Evolutionary conservation across 2,113 vertebrate species (phyloP), one percentile per base, ranked within the genome.

Genomic region (Zapus hudsonius): DNA sequence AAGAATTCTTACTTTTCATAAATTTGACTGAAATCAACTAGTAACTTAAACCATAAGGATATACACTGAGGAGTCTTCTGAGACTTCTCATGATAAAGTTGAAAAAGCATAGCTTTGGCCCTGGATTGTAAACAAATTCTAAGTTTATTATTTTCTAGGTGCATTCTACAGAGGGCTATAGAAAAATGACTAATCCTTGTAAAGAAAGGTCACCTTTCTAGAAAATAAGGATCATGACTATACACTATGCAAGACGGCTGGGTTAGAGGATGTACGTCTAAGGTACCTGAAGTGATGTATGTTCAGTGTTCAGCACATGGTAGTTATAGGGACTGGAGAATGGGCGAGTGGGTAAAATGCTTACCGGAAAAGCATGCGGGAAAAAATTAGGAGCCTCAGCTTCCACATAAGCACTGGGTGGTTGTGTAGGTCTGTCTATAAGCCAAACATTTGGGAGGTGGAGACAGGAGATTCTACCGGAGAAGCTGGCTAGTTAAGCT

Each of bases 141-240:
- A 33, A 64, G 33, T 36, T 73, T 13, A 25, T 23, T 4, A 42
- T n/a, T 79, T 66, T 75, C 20, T 84, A 79, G 25, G 52, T 70
- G 13, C 59, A 72, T 36, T 59, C 20, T 2, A n/a, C 40, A 75
- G 22, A 10, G 55, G 17, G 73, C 36, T 27, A 79, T 92, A 36
- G 38, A 52, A 17, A 92, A 83, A 64, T 42, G 29, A 59, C 40
- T 94, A n/a, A 40, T 29, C 20, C 20, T 67, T 79, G 2, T 33
- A 55, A 84, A 81, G 13, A 52, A 44, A 90, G 11, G 5, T 66
- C 84, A 84, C 25, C 25, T 38, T 67, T 89, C 84, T 57, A 93
- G 40, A 94, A 96, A 87, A 81, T 38, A 4, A 90, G 8, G 3
- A 59, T 55, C 76, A 16, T 27, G n/a, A 81, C 87, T 36, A 87